Evolutionary conservation across 2,888 invertebrate species (phyloP).

Genomic region (Dromius quadrimaculatus): DNA sequence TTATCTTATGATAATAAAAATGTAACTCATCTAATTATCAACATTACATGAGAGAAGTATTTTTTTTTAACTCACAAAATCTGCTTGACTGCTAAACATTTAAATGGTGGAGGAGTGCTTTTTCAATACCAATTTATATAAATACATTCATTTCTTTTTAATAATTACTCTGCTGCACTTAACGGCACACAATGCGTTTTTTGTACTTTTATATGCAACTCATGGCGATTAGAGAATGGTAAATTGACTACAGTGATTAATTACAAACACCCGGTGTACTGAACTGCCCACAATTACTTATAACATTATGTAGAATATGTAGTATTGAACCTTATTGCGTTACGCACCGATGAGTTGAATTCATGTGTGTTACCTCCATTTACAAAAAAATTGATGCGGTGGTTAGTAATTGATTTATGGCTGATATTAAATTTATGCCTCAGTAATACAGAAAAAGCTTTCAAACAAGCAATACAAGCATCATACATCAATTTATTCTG

Average conservation of each 20-base stretch:
- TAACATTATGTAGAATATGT: constrained; percentile 5
- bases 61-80: too few species aligned
- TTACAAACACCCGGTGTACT: not conserved
- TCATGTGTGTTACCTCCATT: not conserved
- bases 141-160: too few species aligned
- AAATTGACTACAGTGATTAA: not conserved
- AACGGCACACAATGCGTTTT: not conserved
- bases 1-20: constrained; percentile 28
- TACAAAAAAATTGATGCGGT: too few species aligned
- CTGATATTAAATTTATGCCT: too few species aligned
- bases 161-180: too few species aligned
- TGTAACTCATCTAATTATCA: constrained; percentile 13
- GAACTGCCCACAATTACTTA: constrained; percentile 8
- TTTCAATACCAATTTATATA: too few species aligned
- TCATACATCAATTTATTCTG: too few species aligned
- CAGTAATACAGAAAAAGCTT: too few species aligned
- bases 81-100: too few species aligned
- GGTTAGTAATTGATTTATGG: too few species aligned
- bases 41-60: constrained; percentile 2
- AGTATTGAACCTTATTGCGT: not conserved
- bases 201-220: not conserved
- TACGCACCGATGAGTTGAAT: constrained; percentile 3
- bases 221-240: not conserved
- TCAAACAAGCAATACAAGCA: too few species aligned
- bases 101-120: too few species aligned